Evolutionary conservation across 2,113 vertebrate genomes (phyloP), one percentile per base, ranked within the genome.

Genomic region (Pelmatolapia mariae): DNA sequence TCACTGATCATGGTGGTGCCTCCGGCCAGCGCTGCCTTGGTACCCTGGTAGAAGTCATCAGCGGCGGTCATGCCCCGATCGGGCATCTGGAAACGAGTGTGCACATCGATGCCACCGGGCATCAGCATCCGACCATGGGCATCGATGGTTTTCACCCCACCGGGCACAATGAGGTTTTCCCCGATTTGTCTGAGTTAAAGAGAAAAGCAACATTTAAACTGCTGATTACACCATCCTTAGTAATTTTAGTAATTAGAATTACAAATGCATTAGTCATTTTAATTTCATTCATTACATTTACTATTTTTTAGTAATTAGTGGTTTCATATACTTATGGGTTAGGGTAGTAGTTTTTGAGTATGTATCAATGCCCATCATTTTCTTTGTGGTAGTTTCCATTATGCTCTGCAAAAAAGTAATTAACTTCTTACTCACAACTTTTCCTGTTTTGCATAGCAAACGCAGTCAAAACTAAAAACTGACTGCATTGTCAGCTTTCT

Each of bases 1-100:
- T 97, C 95, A 99, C 99, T 98, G 95, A 99, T 99, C 98, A 99
- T 99, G 86, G 99, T 99, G 95, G 98, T 98, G 83, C 99, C 98
- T 8, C 99, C 99, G 0, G 98, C 97, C 95, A 99, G 92, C 0
- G 98, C 97, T 0, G 98, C 98, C 56, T 97, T 98, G 91, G 99
- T 99, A 53, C 99, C 99, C 92, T 99, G 98, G 95, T 98, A 99
- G 95, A 99, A 99, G 95, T 99, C 99, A 80, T 99, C 99, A 0
- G 97, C 97, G 0, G 99, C 97, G 0, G 96, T 98, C 98, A 99
- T 99, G 3, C 99, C 99, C 84, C 98, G 97, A 90, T 98, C 98
- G 0, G 98, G 98, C 98, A 99, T 99, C 97, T 99, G 99, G 97
- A 99, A 99, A 2, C 98, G 98, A 5, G 98, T 99, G 92, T 99